Evolutionary conservation across 2,113 vertebrate species (phyloP), one percentile per base, ranked within the genome.

Genomic region (Cephalopholis sonnerati): DNA sequence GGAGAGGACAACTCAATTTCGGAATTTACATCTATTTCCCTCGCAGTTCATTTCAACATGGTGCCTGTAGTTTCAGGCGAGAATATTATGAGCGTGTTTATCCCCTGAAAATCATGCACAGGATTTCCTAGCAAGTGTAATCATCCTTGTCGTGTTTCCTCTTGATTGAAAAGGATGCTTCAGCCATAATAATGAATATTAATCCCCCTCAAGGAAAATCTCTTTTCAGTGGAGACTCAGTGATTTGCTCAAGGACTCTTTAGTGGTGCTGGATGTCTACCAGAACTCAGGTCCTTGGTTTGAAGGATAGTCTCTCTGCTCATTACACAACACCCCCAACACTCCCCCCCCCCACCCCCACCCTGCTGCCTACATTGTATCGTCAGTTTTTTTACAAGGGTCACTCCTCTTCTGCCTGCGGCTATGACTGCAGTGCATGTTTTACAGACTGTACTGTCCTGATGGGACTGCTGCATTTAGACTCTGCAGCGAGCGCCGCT

Each of bases 361-460:
- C 63, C 24, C 44, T 15, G 67, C 57, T 68, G 39, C 64, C 61
- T 64, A 71, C 46, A 46, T 72, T 64, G 55, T 57, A 81, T 55
- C 22, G 5, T 81, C 68, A 69, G 64, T 74, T 82, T 85, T 82
- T 86, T 84, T 58, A 74, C 55, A 74, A 71, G 77, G 71, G 71
- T 84, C 82, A 59, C 66, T 74, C 81, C 58, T 84, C 46, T 82
- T 65, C 81, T 29, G 82, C 85, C 87, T 82, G 41, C 0, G 44
- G 90, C 89, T 76, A 80, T 57, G 66, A 76, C 74, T 87, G 68
- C 77, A 87, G 70, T 58, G 50, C 50, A 70, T 88, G 87, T 87
- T 89, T 79, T 72, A 79, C 83, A 88, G 39, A 55, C 64, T 64
- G 61, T 46, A 4, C 86, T 22, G 61, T 83, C 74, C 85, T 73